Base-by-base conservation (phyloP, 53 echinoderm and acorn worm genomes). In the Luidia sarsii region DNA sequence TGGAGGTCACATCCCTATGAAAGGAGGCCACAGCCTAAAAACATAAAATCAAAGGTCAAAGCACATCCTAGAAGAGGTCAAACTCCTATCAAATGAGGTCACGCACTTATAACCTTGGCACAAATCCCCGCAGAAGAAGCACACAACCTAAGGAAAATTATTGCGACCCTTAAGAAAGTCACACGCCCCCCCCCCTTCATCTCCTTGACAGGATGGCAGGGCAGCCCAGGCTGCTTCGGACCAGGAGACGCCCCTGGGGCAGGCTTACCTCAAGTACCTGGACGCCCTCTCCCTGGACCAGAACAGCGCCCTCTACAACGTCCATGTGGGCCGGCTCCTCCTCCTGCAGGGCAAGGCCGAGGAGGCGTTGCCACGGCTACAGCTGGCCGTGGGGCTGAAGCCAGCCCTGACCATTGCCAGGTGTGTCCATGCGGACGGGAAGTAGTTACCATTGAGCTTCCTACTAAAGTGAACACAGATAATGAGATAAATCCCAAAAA, bases 171-270 rank as follows among this genome's bases (percentile, higher is more conserved):
- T n/a, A n/a, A n/a, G n/a, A n/a, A n/a, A n/a, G n/a, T n/a, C n/a
- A n/a, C n/a, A n/a, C n/a, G n/a, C n/a, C n/a, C n/a, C n/a, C n/a
- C n/a, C n/a, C n/a, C n/a, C n/a, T 41, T 41, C 41, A 6, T 41
- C 41, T 11, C 11, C 41, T 41, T 6, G 11, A 15, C 65, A 95
- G 95, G 92, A 90, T 71, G 95, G 92, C 24, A 89, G 85, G 39
- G 87, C 92, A 68, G 87, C 95, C 1, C 95, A 92, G 33, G 95
- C 95, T 64, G 95, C 95, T 8, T 80, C 95, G 2, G 92, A 92
- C 67, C 74, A 95, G 39, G 87, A 89, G 72, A 92, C 87, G 7
- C 92, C 92, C 13, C 79, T 95, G 13, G 95, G 95, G 14, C 90
- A 95, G 69, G 95, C 95, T 24, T 92, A 86, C 50, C 85, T 95